Conservation (phyloP, 2,113 vertebrate species). For the Xiphophorus maculatus region DNA sequence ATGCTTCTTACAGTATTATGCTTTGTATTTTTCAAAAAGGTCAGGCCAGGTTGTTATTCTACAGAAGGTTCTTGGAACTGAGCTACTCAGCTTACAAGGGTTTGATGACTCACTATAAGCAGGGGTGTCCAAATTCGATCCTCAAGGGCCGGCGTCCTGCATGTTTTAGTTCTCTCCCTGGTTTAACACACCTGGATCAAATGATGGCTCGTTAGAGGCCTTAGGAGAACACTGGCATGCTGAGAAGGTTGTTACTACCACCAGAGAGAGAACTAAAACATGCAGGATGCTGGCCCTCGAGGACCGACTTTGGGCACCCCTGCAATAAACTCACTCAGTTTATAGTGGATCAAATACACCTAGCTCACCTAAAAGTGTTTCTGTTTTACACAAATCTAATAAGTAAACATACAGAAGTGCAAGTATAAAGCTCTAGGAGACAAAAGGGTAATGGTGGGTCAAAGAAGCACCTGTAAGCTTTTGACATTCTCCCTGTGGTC, state of each 20-base stretch:
- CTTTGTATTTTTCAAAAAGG: background rate
- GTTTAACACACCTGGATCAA: too few relatives aligned
- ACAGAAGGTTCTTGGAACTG: background rate
- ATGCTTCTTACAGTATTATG: background rate
- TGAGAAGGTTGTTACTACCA: too few relatives aligned
- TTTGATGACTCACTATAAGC: too few relatives aligned
- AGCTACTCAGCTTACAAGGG: background rate
- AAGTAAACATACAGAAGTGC: background rate
- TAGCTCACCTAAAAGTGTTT: background rate
- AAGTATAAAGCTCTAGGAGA: slow-evolving; percentile 1
- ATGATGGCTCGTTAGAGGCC: too few relatives aligned
- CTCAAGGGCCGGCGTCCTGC: too few relatives aligned
- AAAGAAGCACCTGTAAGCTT: slow-evolving; percentile 53
- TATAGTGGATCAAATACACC: background rate
- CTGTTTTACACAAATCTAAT: background rate
- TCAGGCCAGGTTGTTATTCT: background rate
- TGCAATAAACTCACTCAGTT: background rate
- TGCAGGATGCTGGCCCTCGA: too few relatives aligned
- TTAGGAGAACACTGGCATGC: too few relatives aligned
- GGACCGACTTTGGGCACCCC: too few relatives aligned
- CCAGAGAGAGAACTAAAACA: too few relatives aligned
- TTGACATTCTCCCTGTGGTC: slow-evolving; percentile 35
- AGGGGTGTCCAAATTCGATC: too few relatives aligned
- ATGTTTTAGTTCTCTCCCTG: too few relatives aligned
- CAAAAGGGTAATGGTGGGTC: slow-evolving; percentile 10